These are phyloP conservation scores for Perithous albicinctus DNA, from an alignment of 2,888 invertebrate species.

Conservation along the genomic window DNA sequence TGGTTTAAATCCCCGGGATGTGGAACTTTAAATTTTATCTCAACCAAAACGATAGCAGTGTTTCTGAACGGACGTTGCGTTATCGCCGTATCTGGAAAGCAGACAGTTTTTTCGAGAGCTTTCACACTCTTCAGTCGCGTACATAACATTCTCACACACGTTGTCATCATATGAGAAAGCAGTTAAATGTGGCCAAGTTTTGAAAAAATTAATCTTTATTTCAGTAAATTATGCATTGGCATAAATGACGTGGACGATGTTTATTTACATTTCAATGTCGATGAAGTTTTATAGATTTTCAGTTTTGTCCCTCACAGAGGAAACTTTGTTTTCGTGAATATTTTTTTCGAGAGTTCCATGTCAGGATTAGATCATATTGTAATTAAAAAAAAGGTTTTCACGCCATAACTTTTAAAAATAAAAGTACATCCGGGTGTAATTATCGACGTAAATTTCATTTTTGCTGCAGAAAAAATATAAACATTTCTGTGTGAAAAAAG, in stretches of 20 bases:
- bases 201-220: neutral
- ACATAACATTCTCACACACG: slow-evolving; percentile 8
- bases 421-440: too few species aligned
- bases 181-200: neutral
- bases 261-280: neutral
- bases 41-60: slow-evolving; percentile 35
- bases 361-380: too few species aligned
- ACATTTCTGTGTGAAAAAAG: too few species aligned
- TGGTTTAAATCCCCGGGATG: slow-evolving; percentile 27
- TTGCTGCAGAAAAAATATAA: too few species aligned
- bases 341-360: too few species aligned
- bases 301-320: too few species aligned
- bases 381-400: too few species aligned
- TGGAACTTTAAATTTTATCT: slow-evolving; percentile 68
- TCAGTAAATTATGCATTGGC: neutral
- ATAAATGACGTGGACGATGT: neutral
- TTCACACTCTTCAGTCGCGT: slow-evolving; percentile 11
- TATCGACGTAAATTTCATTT: too few species aligned
- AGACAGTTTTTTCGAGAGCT: neutral
- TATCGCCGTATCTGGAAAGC: slow-evolving; percentile 49
- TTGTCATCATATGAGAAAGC: neutral
- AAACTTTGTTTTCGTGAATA: too few species aligned
- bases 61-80: slow-evolving; percentile 42
- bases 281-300: neutral
- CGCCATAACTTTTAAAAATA: too few species aligned